Evolutionary conservation across 1,140 invertebrate species (phyloP), one percentile per base, ranked within the genome.

Genomic region (Batillaria attramentaria): DNA sequence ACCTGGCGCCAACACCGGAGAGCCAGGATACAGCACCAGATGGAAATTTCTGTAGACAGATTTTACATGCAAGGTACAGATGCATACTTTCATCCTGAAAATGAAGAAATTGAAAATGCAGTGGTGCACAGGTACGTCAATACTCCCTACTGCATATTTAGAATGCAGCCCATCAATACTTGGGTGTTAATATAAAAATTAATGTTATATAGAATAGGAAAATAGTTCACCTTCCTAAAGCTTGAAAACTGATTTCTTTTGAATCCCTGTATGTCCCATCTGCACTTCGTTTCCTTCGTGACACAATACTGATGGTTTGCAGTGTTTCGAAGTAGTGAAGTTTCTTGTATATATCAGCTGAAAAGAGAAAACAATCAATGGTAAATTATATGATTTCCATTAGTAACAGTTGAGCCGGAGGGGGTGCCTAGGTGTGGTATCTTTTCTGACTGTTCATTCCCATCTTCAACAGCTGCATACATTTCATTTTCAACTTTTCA

Each of bases 211-310:
- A 28, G 33, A 28, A 24, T 28, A 62, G 33, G 33, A 8, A 62
- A 62, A 24, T n/a, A 62, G 10, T 24, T 16, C 57, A 62, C 57
- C 57, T 62, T 62, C 57, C 57, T 31, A 62, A 62, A 62, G 57
- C 57, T 62, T 62, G 57, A 62, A 62, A 62, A 62, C 57, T 62
- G 33, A 62, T 62, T 62, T 62, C 57, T n/a, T 62, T 31, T 1
- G 57, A 62, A 62, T 24, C n/a, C n/a, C 0, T 62, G n/a, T 62
- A 6, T 2, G n/a, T n/a, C 10, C 57, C 57, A 18, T 62, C 57
- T 62, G 57, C 24, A 18, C n/a, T 28, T 10, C 57, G 57, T 62
- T 31, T 62, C 33, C 33, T 62, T 62, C 57, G n/a, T 10, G 57
- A 62, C n/a, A 31, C 10, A 62, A 62, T 1, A n/a, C 33, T 31